Evolutionary conservation across 2,797 vertebrate species (phyloP).

Genomic region (Sebastes reedi): DNA sequence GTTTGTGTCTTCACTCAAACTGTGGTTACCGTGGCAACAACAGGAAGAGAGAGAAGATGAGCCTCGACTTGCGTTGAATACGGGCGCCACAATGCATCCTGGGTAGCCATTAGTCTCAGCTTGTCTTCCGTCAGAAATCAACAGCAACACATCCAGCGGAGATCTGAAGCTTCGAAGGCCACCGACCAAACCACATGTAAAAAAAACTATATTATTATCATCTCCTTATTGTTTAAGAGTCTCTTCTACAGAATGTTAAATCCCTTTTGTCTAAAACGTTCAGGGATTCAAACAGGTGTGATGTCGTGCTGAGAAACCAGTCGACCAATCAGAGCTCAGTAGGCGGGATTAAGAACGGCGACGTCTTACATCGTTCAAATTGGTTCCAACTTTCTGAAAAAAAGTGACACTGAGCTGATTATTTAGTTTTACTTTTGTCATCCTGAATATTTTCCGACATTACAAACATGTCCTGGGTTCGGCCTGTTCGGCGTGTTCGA

Average conservation of each 20-base stretch:
- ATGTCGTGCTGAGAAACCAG: neutral
- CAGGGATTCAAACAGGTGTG: neutral
- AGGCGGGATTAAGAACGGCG: neutral
- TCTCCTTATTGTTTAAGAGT: too few relatives aligned
- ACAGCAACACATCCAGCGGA: too few relatives aligned
- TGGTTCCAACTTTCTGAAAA: too few relatives aligned
- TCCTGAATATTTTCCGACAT: neutral
- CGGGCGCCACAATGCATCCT: constrained; percentile 34
- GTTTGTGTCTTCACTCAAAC: constrained; percentile 36
- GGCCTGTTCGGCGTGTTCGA: neutral
- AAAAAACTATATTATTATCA: too few relatives aligned
- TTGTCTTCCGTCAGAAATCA: constrained; percentile 5
- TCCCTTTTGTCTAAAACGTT: too few relatives aligned
- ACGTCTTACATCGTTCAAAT: neutral
- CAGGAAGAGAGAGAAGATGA: constrained; percentile 18
- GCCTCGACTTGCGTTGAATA: constrained; percentile 19
- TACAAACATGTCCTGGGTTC: neutral
- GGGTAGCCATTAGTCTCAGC: constrained; percentile 44
- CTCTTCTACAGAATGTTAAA: too few relatives aligned
- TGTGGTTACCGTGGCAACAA: constrained; percentile 46
- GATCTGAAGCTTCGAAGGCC: too few relatives aligned
- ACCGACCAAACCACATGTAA: too few relatives aligned
- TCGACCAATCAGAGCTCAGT: neutral
- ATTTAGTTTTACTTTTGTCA: neutral
- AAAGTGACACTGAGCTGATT: neutral